These are phyloP conservation scores for Agrotis segetum DNA, from an alignment of 2,888 invertebrate species.

Conservation along the genomic window DNA sequence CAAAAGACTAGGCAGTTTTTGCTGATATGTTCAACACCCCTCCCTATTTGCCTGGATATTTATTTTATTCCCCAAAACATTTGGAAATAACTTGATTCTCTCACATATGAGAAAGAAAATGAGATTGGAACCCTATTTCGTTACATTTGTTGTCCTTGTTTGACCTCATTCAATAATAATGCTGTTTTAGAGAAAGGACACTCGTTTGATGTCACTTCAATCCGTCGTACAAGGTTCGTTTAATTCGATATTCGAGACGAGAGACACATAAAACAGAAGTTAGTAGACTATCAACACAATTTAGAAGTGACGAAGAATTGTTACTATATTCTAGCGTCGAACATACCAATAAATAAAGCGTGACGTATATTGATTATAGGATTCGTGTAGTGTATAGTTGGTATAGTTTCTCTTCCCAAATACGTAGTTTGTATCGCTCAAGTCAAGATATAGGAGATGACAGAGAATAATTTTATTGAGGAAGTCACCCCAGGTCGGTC, in stretches of 20 bases:
- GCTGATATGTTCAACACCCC: slow-evolving; percentile 33
- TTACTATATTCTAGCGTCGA: slow-evolving; percentile 12
- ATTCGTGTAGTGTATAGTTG: not conserved
- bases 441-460: slow-evolving; percentile 68
- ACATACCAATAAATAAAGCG: slow-evolving; percentile 9
- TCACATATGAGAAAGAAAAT: slow-evolving; percentile 64
- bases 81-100: slow-evolving; percentile 56
- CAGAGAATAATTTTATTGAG: slow-evolving; percentile 88
- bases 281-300: slow-evolving; percentile 40
- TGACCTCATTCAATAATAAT: slow-evolving; percentile 57
- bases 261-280: slow-evolving; percentile 28
- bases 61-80: slow-evolving; percentile 58
- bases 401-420: slow-evolving; percentile 26
- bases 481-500: slow-evolving; percentile 85
- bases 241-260: slow-evolving; percentile 46
- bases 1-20: slow-evolving; percentile 34
- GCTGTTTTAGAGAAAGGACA: slow-evolving; percentile 52
- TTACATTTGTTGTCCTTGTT: slow-evolving; percentile 52
- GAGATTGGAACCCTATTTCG: slow-evolving; percentile 67
- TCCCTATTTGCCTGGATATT: slow-evolving; percentile 52
- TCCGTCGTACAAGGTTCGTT: slow-evolving; percentile 26
- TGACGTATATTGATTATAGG: slow-evolving; percentile 7
- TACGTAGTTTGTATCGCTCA: slow-evolving; percentile 63
- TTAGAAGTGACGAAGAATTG: slow-evolving; percentile 27
- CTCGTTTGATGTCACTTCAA: slow-evolving; percentile 36